These are phyloP conservation scores for Sebastes iracundus DNA, from an alignment of 2,797 vertebrate species.

Conservation along the genomic window DNA sequence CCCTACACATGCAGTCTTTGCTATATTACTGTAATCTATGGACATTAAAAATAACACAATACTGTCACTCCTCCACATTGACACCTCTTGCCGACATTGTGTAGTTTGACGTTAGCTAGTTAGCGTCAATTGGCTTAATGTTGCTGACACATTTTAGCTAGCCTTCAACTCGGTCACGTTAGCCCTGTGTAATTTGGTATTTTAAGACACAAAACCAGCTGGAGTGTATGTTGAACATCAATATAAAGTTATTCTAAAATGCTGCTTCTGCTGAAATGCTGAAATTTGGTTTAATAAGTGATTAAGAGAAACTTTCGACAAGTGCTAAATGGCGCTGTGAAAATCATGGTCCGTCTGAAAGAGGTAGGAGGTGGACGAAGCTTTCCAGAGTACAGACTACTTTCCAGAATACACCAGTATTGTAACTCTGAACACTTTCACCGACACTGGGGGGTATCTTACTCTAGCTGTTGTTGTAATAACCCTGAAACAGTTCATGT, in stretches of 20 bases:
- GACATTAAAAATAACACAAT: neutral
- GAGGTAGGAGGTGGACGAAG: neutral
- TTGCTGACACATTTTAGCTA: neutral
- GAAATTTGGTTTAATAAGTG: neutral
- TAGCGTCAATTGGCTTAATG: neutral
- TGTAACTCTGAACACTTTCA: neutral
- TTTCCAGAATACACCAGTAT: neutral
- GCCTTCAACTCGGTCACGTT: neutral
- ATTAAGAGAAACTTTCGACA: neutral
- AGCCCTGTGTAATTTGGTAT: neutral
- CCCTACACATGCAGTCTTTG: neutral
- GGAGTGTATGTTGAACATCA: neutral
- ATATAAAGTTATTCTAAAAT: neutral
- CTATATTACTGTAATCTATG: neutral
- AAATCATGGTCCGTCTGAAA: neutral
- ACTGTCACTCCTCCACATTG: neutral
- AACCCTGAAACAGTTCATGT: neutral
- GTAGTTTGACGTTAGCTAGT: neutral
- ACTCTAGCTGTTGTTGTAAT: neutral
- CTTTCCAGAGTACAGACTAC: neutral
- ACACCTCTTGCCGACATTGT: neutral
- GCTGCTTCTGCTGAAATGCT: neutral
- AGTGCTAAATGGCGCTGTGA: neutral
- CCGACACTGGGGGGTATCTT: neutral
- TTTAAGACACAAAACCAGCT: neutral